Evolutionary conservation across 2,888 invertebrate genomes (phyloP).

Genomic region (Xestia sexstrigata): DNA sequence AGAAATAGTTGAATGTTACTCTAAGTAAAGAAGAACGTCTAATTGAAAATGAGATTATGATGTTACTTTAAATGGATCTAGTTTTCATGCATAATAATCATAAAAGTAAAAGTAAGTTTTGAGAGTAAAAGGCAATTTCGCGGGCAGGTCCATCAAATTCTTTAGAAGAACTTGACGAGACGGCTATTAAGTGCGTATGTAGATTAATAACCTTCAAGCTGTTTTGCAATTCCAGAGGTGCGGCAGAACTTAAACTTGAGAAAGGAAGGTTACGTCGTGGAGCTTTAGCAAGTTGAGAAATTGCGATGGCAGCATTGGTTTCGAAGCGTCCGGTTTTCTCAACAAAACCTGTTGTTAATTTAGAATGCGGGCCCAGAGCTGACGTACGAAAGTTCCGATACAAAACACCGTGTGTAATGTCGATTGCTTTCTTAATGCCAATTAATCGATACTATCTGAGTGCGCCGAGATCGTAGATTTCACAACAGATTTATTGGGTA

Average conservation of each 20-base stretch:
- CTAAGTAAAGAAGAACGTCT: slow-evolving; percentile 17
- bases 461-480: slow-evolving; percentile 61
- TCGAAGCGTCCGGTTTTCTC: slow-evolving; percentile 80
- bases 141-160: slow-evolving; percentile 11
- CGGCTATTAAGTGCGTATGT: slow-evolving; percentile 32
- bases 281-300: slow-evolving; percentile 66
- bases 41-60: slow-evolving; percentile 41
- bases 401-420: slow-evolving; percentile 63
- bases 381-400: slow-evolving; percentile 75
- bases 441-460: slow-evolving; percentile 69
- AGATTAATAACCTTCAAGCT: slow-evolving; percentile 53
- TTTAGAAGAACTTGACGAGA: slow-evolving; percentile 21
- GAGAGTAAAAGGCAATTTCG: slow-evolving; percentile 50
- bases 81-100: slow-evolving; percentile 54
- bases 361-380: slow-evolving; percentile 80
- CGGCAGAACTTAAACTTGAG: slow-evolving; percentile 63
- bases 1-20: slow-evolving; percentile 12
- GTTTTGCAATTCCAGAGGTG: slow-evolving; percentile 62
- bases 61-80: slow-evolving; percentile 50
- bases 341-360: slow-evolving; percentile 76
- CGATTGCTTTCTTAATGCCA: slow-evolving; percentile 67
- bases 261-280: slow-evolving; percentile 63
- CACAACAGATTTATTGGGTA: slow-evolving; percentile 58
- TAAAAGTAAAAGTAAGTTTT: slow-evolving; percentile 57
- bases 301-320: slow-evolving; percentile 67